These are phyloP conservation scores for Percina caprodes DNA, from an alignment of 2,113 vertebrate genomes.

Conservation along the genomic window DNA sequence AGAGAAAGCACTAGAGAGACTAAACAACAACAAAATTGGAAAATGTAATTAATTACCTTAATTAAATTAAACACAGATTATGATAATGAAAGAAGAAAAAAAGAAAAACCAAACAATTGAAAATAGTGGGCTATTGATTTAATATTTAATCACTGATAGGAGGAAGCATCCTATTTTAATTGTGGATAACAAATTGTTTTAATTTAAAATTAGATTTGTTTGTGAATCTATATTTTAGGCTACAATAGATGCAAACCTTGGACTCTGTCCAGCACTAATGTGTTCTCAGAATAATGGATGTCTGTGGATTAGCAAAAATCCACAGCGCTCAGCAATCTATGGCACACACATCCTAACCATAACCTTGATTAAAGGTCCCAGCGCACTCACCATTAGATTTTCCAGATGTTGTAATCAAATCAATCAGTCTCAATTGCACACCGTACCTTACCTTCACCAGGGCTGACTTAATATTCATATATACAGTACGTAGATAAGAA, in stretches of 20 bases:
- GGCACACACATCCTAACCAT: constrained; percentile 18
- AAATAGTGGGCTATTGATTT: too few species aligned
- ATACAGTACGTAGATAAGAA: constrained; percentile 63
- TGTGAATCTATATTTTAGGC: constrained; percentile 56
- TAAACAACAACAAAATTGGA: too few species aligned
- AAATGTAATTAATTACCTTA: too few species aligned
- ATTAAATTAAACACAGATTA: too few species aligned
- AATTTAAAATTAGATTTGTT: constrained; percentile 34
- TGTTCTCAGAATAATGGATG: constrained; percentile 62
- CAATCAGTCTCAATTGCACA: constrained; percentile 49
- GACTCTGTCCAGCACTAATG: constrained; percentile 70
- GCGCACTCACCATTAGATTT: constrained; percentile 31
- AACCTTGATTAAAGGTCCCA: constrained; percentile 52
- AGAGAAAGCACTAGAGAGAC: too few species aligned
- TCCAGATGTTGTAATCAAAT: constrained; percentile 43
- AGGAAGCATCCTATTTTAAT: too few species aligned
- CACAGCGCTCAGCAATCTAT: constrained; percentile 35
- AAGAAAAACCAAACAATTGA: too few species aligned
- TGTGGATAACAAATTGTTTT: neutral
- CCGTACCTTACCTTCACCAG: constrained; percentile 7
- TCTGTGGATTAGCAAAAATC: constrained; percentile 26
- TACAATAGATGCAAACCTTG: constrained; percentile 60
- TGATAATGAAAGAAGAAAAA: too few species aligned
- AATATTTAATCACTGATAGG: too few species aligned
- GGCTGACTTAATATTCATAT: constrained; percentile 61